Conservation (phyloP, 2,888 invertebrate species). For the Dendrolimus houi region DNA sequence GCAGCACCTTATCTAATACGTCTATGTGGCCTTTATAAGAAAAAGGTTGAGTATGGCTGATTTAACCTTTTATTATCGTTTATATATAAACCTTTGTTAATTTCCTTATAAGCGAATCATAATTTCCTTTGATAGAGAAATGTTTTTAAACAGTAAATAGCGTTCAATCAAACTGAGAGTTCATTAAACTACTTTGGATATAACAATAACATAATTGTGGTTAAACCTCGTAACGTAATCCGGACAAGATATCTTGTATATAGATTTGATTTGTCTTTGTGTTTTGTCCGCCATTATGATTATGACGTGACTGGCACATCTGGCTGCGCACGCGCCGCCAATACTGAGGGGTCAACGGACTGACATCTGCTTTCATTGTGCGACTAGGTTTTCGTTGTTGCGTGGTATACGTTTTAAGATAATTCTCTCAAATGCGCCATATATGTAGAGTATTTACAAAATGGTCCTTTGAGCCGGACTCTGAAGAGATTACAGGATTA, state of each 20-base stretch:
- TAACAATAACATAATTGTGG: constrained; percentile 65
- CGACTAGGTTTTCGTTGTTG: not conserved
- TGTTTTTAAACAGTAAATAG: too few relatives aligned
- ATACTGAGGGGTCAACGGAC: constrained; percentile 39
- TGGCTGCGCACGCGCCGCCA: constrained; percentile 46
- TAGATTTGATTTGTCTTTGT: constrained; percentile 63
- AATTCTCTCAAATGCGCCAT: too few relatives aligned
- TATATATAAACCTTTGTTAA: too few relatives aligned
- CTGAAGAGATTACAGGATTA: too few relatives aligned
- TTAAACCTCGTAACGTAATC: constrained; percentile 68
- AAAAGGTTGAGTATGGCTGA: too few relatives aligned
- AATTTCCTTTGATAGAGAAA: too few relatives aligned
- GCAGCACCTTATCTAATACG: too few relatives aligned
- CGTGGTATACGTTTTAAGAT: not conserved
- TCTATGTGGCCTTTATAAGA: too few relatives aligned
- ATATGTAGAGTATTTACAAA: too few relatives aligned
- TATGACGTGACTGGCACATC: constrained; percentile 66
- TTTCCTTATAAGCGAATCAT: too few relatives aligned
- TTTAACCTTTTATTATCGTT: too few relatives aligned
- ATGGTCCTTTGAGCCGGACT: too few relatives aligned
- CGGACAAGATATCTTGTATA: constrained; percentile 60
- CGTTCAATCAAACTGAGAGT: constrained; percentile 17
- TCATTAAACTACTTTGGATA: constrained; percentile 52
- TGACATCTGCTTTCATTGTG: constrained; percentile 39
- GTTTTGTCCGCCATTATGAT: constrained; percentile 58